phyloP scores from a whole-genome alignment of 2,888 invertebrate genomes.

The Maniola hyperantus region DNA sequence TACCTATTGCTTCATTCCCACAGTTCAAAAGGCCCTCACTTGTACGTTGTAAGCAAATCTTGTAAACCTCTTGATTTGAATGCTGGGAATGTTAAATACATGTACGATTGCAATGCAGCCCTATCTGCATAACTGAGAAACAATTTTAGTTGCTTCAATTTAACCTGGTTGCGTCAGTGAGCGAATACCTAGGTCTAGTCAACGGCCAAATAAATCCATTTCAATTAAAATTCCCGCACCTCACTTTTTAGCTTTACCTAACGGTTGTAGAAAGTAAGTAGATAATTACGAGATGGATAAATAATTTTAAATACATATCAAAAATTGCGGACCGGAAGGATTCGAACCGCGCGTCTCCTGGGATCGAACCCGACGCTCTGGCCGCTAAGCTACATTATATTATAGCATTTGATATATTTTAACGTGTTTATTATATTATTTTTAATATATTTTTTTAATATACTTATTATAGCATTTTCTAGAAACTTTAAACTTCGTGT shows the following conservation, averaged over 20 bases:
- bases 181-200: neutral
- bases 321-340: no score
- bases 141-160: slow-evolving; percentile 18
- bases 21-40: slow-evolving; percentile 20
- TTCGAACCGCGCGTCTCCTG: no score
- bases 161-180: slow-evolving; percentile 8
- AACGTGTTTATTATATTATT: no score
- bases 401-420: no score
- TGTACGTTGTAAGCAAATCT: slow-evolving; percentile 24
- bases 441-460: no score
- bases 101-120: slow-evolving; percentile 20
- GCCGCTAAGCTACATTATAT: no score
- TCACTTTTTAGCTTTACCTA: neutral
- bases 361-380: no score
- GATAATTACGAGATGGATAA: neutral
- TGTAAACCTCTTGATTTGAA: slow-evolving; percentile 25
- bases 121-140: slow-evolving; percentile 10
- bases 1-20: slow-evolving; percentile 2
- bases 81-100: slow-evolving; percentile 20
- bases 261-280: neutral
- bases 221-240: slow-evolving; percentile 7
- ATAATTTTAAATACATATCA: neutral
- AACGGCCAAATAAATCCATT: slow-evolving; percentile 4
- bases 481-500: no score
- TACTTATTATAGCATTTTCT: no score